phyloP scores from a whole-genome alignment of 2,797 vertebrate genomes.

The Platyrinchus mystaceus region DNA sequence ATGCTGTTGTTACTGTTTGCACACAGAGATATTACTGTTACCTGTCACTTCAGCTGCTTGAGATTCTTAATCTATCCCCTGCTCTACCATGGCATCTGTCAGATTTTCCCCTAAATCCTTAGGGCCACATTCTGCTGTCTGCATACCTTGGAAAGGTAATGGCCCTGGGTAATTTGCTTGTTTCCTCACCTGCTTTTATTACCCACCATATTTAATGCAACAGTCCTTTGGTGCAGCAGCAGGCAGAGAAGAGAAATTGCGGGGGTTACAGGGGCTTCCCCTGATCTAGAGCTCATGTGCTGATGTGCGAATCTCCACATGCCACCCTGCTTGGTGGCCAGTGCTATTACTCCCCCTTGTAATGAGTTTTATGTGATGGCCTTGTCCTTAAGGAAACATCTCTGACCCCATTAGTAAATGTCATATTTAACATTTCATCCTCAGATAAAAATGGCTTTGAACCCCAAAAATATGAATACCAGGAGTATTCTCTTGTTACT shows the following conservation, averaged over 20 bases:
- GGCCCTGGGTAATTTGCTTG: not conserved
- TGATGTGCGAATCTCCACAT: not conserved
- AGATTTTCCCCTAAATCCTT: not conserved
- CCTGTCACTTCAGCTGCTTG: not conserved
- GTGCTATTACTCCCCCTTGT: not conserved
- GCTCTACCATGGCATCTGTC: not conserved
- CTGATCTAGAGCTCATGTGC: not conserved
- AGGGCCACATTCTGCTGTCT: not conserved
- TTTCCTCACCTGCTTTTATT: not conserved
- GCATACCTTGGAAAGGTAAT: not conserved
- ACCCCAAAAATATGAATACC: not conserved
- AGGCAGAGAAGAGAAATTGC: not conserved
- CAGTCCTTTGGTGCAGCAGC: not conserved
- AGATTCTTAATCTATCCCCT: not conserved
- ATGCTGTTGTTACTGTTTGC: not conserved
- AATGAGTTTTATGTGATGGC: not conserved
- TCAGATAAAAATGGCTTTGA: not conserved
- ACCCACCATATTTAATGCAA: not conserved
- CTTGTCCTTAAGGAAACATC: not conserved
- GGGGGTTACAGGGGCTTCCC: not conserved
- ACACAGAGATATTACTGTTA: not conserved
- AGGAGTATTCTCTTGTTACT: not conserved
- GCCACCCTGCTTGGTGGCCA: accelerated
- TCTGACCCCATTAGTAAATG: not conserved
- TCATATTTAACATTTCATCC: not conserved